Percentiles rank a stretch among this genome's conserved stretches.
Conservation (phyloP, 2,113 vertebrate genomes). For the Strix aluco region DNA sequence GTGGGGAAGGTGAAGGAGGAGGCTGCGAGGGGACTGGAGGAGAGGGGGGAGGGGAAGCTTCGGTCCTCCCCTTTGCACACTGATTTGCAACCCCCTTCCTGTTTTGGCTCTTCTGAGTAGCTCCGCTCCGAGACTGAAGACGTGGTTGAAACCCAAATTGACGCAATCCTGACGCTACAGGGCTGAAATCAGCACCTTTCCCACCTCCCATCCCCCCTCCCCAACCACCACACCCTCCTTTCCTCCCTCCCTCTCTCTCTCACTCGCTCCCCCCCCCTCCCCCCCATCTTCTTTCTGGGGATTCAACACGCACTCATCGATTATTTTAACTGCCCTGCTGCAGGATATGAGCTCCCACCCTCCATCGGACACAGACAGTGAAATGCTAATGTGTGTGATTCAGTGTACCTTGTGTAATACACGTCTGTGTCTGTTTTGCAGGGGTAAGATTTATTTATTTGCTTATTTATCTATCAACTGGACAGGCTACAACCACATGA, state of each 20-base stretch:
- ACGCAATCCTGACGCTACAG: constrained; percentile 93
- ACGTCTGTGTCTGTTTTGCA: not conserved
- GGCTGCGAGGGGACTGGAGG: not conserved
- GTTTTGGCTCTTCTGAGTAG: constrained; percentile 74
- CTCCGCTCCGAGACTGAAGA: constrained; percentile 71
- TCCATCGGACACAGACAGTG: not conserved
- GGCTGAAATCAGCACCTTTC: constrained; percentile 81
- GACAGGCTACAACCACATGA: not conserved
- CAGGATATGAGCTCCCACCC: constrained; percentile 60
- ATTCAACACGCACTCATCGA: constrained; percentile 71
- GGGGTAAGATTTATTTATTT: not conserved
- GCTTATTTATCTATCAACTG: not conserved
- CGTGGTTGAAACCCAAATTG: constrained; percentile 82
- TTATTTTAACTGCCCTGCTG: constrained; percentile 74
- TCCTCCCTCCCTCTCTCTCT: not conserved
- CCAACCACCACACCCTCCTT: not conserved
- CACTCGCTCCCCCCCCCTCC: not conserved
- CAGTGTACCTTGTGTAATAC: not conserved
- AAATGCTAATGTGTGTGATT: constrained; percentile 6
- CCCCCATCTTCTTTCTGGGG: constrained; percentile 6
- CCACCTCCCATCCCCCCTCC: not conserved
- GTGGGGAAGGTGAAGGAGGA: constrained; percentile 18
- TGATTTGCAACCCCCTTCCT: constrained; percentile 69
- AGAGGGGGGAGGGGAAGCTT: constrained; percentile 30
- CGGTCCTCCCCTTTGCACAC: constrained; percentile 56